Percentiles rank a stretch among this genome's conserved stretches.
phyloP scores from a whole-genome alignment of 23 tunicate genomes.

The Trididemnum clinides region DNA sequence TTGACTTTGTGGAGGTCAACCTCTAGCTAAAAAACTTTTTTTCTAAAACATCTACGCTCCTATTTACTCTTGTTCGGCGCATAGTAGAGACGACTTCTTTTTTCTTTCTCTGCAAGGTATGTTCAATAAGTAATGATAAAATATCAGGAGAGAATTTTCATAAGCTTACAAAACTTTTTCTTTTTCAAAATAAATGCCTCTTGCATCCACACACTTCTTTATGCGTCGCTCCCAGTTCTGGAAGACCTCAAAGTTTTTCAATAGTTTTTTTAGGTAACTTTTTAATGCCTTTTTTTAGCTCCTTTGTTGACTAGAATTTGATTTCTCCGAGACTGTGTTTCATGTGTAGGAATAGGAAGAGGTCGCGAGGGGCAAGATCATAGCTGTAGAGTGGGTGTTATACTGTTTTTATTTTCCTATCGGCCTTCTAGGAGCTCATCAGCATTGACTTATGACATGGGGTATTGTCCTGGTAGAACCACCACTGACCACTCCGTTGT shows the following conservation, averaged over 20 bases:
- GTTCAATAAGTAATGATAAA: constrained; percentile 14
- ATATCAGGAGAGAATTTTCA: constrained; percentile 28
- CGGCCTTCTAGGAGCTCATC: constrained; percentile 14
- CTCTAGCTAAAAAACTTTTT: too few species aligned
- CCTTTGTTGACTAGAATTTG: constrained; percentile 14
- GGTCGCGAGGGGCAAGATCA: constrained; percentile 3
- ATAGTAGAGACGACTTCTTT: too few species aligned
- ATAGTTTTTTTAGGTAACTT: neutral
- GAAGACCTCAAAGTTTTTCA: constrained; percentile 22
- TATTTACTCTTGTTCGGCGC: too few species aligned
- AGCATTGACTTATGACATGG: constrained; percentile 16
- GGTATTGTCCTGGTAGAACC: constrained; percentile 12
- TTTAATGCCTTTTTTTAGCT: constrained; percentile 7
- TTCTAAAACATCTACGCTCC: too few species aligned
- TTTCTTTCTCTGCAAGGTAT: too few species aligned
- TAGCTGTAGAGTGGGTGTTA: constrained; percentile 1
- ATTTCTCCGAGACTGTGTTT: constrained; percentile 11
- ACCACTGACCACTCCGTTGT: constrained; percentile 23
- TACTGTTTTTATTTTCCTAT: constrained; percentile 2
- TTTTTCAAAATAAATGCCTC: constrained; percentile 10
- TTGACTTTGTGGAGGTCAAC: too few species aligned
- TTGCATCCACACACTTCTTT: constrained; percentile 10
- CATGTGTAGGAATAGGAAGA: constrained; percentile 17
- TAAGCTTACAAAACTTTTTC: neutral
- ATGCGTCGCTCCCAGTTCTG: constrained; percentile 13